Percentiles rank a stretch among this genome's conserved stretches.
Conservation (phyloP, 2,113 vertebrate species). For the Bothrops jararaca region DNA sequence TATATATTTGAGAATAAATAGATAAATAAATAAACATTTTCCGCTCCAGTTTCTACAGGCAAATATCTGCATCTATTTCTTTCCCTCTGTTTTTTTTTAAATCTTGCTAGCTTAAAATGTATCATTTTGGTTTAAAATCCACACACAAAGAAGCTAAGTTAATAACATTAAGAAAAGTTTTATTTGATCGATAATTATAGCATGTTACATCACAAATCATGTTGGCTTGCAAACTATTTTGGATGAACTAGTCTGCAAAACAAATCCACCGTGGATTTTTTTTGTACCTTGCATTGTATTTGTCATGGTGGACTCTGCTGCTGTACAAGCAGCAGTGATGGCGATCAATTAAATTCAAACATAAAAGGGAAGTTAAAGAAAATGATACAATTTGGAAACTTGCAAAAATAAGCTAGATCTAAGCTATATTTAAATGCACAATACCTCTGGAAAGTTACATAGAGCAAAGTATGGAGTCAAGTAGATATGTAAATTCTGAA, state of each 20-base stretch:
- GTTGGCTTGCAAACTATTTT: background rate
- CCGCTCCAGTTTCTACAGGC: background rate
- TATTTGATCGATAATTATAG: background rate
- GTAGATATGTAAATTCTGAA: background rate
- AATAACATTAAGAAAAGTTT: background rate
- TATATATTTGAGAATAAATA: background rate
- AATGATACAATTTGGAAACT: background rate
- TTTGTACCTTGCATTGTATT: background rate
- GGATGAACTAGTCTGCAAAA: background rate
- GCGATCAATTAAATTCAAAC: background rate
- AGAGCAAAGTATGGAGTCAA: background rate
- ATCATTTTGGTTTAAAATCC: background rate
- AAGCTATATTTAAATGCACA: background rate
- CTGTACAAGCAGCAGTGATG: background rate
- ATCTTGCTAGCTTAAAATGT: background rate
- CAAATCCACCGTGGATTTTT: background rate
- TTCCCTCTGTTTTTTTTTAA: background rate
- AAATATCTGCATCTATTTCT: background rate
- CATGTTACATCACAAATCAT: background rate
- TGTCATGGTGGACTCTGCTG: background rate
- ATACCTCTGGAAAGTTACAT: background rate
- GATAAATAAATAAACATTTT: background rate
- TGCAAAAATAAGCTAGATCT: background rate
- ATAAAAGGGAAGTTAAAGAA: background rate
- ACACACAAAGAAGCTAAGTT: background rate